Conservation (phyloP, 2,113 vertebrate species). For the Monopterus albus region DNA sequence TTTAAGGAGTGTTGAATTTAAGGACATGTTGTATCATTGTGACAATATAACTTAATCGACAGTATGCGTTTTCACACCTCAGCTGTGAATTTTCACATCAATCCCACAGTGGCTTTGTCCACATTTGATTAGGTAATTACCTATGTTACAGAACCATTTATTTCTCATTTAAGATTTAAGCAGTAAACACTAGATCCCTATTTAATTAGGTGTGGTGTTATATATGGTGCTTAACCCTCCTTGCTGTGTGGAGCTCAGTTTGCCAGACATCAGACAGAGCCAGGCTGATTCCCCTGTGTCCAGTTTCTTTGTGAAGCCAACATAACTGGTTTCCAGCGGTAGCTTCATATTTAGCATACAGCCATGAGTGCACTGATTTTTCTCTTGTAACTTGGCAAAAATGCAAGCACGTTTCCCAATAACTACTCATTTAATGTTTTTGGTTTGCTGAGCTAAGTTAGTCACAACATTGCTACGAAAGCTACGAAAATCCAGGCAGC, state of each 20-base stretch:
- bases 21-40: background rate
- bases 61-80: constrained; percentile 38
- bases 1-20: background rate
- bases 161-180: background rate
- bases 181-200: background rate
- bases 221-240: no score
- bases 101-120: constrained; percentile 24
- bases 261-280: background rate
- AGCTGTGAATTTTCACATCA: constrained; percentile 46
- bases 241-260: background rate
- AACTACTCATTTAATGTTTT: background rate
- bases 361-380: background rate
- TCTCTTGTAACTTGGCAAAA: background rate
- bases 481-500: background rate
- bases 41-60: constrained; percentile 10
- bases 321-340: background rate
- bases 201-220: background rate
- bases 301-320: background rate
- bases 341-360: no score
- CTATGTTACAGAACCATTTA: background rate
- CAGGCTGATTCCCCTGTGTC: background rate
- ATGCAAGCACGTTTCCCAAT: background rate
- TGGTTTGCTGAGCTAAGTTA: background rate
- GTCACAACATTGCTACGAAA: background rate
- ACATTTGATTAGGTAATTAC: constrained; percentile 14